These are phyloP conservation scores for Oplegnathus fasciatus DNA, from an alignment of 2,113 vertebrate genomes.

Conservation along the genomic window DNA sequence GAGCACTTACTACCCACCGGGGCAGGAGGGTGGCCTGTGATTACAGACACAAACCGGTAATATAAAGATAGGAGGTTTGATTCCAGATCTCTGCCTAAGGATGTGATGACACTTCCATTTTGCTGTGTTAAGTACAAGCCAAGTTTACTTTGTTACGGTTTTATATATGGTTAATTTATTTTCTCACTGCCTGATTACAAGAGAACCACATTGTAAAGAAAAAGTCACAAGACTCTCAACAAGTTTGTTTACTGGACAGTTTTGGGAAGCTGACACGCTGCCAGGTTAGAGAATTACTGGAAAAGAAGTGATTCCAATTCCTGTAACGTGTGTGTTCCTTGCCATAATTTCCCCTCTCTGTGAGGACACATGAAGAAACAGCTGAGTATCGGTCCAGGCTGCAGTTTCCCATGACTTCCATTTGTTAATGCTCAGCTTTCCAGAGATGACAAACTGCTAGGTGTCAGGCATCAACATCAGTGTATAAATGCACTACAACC, in stretches of 20 bases:
- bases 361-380: conserved; percentile 21
- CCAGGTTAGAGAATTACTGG: conserved; percentile 18
- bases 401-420: conserved; percentile 39
- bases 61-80: not conserved
- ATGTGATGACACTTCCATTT: not conserved
- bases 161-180: conserved; percentile 1
- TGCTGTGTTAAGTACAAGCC: not conserved
- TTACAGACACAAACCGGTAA: conserved; percentile 28
- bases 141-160: not conserved
- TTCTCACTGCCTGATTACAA: conserved; percentile 15
- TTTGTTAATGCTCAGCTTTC: conserved; percentile 33
- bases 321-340: not conserved
- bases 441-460: conserved; percentile 18
- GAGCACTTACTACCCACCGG: conserved; percentile 40
- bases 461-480: conserved; percentile 11
- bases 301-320: conserved; percentile 12
- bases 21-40: conserved; percentile 44
- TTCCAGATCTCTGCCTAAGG: not conserved
- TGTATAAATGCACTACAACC: conserved; percentile 2
- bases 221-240: not conserved
- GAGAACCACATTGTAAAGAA: conserved; percentile 30
- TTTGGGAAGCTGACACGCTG: not conserved
- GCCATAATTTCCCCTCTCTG: not conserved
- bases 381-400: not conserved
- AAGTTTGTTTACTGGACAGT: not conserved